Percentiles rank a stretch among this genome's conserved stretches.
These are phyloP conservation scores for Ellobium chinense DNA, from an alignment of 2,888 invertebrate genomes.

Conservation along the genomic window DNA sequence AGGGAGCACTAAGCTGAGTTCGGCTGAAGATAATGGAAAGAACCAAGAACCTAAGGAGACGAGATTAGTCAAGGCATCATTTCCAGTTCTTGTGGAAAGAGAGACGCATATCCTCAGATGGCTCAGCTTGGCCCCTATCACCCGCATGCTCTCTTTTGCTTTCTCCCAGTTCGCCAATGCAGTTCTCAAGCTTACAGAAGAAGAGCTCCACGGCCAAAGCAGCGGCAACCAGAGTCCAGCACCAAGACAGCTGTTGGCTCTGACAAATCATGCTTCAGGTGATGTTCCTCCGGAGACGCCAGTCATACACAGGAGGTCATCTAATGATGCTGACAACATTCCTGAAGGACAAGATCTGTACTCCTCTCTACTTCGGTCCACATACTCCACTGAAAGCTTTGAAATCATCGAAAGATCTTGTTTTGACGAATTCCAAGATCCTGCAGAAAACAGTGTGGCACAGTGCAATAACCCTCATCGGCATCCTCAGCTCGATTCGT, in stretches of 20 bases:
- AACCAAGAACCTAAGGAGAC: neutral
- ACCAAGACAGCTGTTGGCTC: neutral
- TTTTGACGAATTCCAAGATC: neutral
- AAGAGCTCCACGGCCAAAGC: no score
- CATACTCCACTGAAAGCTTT: constrained; percentile 18
- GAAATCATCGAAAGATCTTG: constrained; percentile 7
- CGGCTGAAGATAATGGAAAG: neutral
- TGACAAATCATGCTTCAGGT: neutral
- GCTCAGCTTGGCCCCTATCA: neutral
- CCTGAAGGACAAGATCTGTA: neutral
- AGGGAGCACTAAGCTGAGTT: no score
- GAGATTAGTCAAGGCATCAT: neutral
- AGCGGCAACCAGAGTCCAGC: no score
- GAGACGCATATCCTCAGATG: neutral
- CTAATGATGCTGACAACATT: neutral
- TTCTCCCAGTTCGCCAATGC: neutral
- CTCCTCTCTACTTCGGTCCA: neutral
- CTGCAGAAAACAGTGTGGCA: no score
- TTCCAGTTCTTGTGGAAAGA: neutral
- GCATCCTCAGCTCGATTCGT: neutral
- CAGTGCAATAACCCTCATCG: neutral
- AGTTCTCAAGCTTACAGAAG: neutral
- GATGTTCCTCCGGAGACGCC: neutral
- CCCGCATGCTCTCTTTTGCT: neutral
- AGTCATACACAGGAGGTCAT: no score